Percentiles rank a stretch among this genome's conserved stretches.
phyloP scores from a whole-genome alignment of 2,888 invertebrate species.

The Abscondita cerata region DNA sequence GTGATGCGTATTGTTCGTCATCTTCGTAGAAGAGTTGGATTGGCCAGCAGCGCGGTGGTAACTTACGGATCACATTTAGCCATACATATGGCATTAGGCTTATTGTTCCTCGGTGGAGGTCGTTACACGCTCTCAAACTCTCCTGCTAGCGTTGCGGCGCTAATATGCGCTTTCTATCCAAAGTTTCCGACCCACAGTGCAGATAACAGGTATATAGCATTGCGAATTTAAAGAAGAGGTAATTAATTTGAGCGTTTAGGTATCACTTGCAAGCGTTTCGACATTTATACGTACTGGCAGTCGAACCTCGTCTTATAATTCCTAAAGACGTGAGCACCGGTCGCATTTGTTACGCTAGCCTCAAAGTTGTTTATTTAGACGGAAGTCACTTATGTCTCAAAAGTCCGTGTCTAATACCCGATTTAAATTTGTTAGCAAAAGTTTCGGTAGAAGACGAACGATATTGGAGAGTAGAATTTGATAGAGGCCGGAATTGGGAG shows the following conservation, averaged over 20 bases:
- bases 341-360: conserved; percentile 81
- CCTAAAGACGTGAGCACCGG: conserved; percentile 85
- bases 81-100: conserved; percentile 92
- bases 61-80: conserved; percentile 94
- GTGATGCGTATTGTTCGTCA: conserved; percentile 85
- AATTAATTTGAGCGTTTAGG: conserved; percentile 59
- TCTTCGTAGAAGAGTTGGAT: conserved; percentile 81
- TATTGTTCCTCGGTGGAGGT: conserved; percentile 94
- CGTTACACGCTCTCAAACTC: conserved; percentile 83
- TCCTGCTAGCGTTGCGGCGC: conserved; percentile 85
- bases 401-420: conserved; percentile 88
- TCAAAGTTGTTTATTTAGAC: conserved; percentile 66
- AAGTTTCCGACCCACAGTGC: conserved; percentile 96
- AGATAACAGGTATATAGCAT: conserved; percentile 93
- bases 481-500: conserved; percentile 83
- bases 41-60: conserved; percentile 71
- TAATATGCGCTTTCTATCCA: conserved; percentile 94
- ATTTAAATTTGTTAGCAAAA: conserved; percentile 74
- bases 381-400: conserved; percentile 59
- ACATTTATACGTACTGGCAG: conserved; percentile 94
- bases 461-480: conserved; percentile 90
- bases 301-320: conserved; percentile 86
- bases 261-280: conserved; percentile 97
- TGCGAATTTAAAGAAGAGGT: too few species aligned
- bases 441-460: conserved; percentile 82